phyloP scores from a whole-genome alignment of 2,888 invertebrate species.

The Nymphalis c-album region DNA sequence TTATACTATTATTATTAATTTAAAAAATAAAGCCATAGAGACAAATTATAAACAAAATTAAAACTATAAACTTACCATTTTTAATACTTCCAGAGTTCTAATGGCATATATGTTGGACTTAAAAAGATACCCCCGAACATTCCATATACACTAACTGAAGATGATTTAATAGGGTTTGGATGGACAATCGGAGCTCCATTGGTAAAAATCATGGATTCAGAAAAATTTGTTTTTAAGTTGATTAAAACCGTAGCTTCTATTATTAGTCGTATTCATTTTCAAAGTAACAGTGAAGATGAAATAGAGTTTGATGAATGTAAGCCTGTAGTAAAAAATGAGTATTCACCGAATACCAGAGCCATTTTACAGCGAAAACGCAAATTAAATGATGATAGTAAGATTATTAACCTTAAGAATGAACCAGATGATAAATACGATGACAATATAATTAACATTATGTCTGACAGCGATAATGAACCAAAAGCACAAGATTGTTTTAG shows the following conservation, averaged over 20 bases:
- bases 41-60: no score
- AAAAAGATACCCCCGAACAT: constrained; percentile 58
- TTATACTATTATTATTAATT: no score
- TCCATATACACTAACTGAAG: constrained; percentile 59
- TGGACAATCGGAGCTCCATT: constrained; percentile 59
- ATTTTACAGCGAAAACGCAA: constrained; percentile 58
- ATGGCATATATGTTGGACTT: constrained; percentile 81
- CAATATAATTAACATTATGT: constrained; percentile 48
- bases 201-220: constrained; percentile 54
- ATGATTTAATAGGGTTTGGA: constrained; percentile 81
- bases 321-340: neutral
- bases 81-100: constrained; percentile 76
- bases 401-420: constrained; percentile 25
- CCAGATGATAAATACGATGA: constrained; percentile 40
- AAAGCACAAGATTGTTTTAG: constrained; percentile 25
- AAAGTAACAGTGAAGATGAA: constrained; percentile 55
- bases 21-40: no score
- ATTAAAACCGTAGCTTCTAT: constrained; percentile 48
- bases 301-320: constrained; percentile 34
- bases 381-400: constrained; percentile 38
- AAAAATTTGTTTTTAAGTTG: constrained; percentile 69
- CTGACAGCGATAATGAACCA: constrained; percentile 60
- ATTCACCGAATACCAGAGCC: constrained; percentile 42
- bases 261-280: constrained; percentile 53
- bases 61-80: no score